Conservation (phyloP, 2,888 invertebrate genomes). For the Podotricha telesiphe region DNA sequence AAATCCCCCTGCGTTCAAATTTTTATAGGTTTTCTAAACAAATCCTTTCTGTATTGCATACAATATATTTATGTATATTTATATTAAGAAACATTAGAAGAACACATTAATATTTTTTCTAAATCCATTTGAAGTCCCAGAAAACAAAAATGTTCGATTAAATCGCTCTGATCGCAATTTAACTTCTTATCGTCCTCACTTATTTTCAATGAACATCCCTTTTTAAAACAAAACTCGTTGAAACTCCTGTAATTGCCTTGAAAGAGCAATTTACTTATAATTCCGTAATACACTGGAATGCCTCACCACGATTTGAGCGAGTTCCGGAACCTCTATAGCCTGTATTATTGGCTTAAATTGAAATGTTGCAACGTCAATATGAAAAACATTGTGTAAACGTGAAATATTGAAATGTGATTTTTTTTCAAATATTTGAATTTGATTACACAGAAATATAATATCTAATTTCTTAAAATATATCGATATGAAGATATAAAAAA, state of each 20-base stretch:
- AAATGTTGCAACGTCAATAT: slow-evolving; percentile 5
- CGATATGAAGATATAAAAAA: too few relatives aligned
- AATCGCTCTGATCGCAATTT: slow-evolving; percentile 18
- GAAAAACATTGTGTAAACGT: too few relatives aligned
- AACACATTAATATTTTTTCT: background rate
- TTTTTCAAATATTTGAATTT: background rate
- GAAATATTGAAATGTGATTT: background rate
- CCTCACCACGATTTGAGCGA: slow-evolving; percentile 11
- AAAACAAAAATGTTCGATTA: slow-evolving; percentile 19
- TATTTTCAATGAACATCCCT: slow-evolving; percentile 40
- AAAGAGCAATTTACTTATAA: slow-evolving; percentile 37
- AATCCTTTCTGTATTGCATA: too few relatives aligned
- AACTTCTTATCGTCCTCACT: slow-evolving; percentile 32
- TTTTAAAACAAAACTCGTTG: slow-evolving; percentile 42
- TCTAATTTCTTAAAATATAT: too few relatives aligned
- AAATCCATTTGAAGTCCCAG: background rate
- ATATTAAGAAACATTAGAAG: too few relatives aligned
- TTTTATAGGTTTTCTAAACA: too few relatives aligned
- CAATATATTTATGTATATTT: too few relatives aligned
- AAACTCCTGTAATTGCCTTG: slow-evolving; percentile 32
- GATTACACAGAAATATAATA: too few relatives aligned
- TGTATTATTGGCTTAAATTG: slow-evolving; percentile 13
- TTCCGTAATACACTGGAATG: slow-evolving; percentile 27
- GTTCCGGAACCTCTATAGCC: slow-evolving; percentile 5
- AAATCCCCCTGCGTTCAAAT: too few relatives aligned